Evolutionary conservation across 2,113 vertebrate species (phyloP), one percentile per base, ranked within the genome.

Genomic region (Tautogolabrus adspersus): DNA sequence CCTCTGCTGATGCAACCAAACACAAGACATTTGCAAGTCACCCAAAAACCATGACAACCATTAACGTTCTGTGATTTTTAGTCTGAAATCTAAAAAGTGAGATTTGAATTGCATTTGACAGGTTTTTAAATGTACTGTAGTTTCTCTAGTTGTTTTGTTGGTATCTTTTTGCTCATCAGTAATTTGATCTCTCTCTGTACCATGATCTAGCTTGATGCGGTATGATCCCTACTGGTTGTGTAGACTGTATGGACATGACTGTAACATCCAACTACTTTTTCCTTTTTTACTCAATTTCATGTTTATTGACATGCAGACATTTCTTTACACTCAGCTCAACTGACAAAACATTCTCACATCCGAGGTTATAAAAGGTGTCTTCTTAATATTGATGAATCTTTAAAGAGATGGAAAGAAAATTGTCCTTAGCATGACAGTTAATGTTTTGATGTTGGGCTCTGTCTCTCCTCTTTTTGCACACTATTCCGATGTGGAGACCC

Each of bases 1-100:
- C 84, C 85, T 87, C 18, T 3, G 64, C 77, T 87, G 75, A 86
- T 68, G 80, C 44, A 90, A 86, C 51, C 16, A 5, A 61, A 64
- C 61, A 57, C 34, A 59, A 42, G 18, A 19, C 77, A 71, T 85
- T 88, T 79, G 66, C 82, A 76, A 47, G 52, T 22, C 38, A 67
- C 72, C 44, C 19, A 42, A 37, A 71, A 65, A 30, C 42, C 52
- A 2, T 1, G 22, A 10, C 46, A 57, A 37, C 19, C 10, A 23
- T n/a, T 18, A 42, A 5, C 34, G 47, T 59, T 22, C 13, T 18
- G 8, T 4, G 13, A 6, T 15, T 74, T 61, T 16, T 5, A 16
- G 11, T 13, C 44, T 13, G 5, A 13, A 46, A 13, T 15, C 2
- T 15, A 46, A 46, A 46, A 65, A 56, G 23, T 64, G 10, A 71